These are phyloP conservation scores for Psix sp. DNA, from an alignment of 1,140 invertebrate genomes.

Conservation along the genomic window DNA sequence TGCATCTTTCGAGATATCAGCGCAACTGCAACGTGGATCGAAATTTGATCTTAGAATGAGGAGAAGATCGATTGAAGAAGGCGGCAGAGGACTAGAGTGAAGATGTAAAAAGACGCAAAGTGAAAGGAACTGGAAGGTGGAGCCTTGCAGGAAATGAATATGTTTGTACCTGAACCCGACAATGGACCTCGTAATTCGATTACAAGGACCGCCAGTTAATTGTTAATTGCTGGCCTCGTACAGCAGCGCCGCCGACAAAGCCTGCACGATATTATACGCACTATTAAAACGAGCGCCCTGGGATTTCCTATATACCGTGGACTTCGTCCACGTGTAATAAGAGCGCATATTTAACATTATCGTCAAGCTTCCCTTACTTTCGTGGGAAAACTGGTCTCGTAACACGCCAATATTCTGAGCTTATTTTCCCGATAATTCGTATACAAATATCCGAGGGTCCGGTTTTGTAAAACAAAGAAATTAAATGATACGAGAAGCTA, in stretches of 20 bases:
- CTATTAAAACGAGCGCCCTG: constrained; percentile 60
- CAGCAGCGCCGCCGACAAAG: constrained; percentile 74
- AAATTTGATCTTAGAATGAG: constrained; percentile 70
- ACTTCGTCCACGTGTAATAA: constrained; percentile 52
- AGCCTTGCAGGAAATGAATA: constrained; percentile 72
- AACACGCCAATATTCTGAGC: background rate
- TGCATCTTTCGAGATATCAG: constrained; percentile 66
- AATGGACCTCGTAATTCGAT: constrained; percentile 76
- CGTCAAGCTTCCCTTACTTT: constrained; percentile 34
- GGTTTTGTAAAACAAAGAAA: no score
- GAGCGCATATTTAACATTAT: constrained; percentile 59
- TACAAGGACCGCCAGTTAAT: constrained; percentile 78
- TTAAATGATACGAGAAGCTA: no score
- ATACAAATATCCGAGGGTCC: no score
- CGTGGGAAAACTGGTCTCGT: constrained; percentile 34
- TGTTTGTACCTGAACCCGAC: constrained; percentile 76
- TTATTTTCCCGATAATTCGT: constrained; percentile 12
- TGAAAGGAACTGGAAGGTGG: constrained; percentile 52
- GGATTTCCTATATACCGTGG: constrained; percentile 52
- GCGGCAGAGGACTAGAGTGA: constrained; percentile 25
- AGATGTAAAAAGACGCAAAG: constrained; percentile 57
- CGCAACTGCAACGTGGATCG: constrained; percentile 66
- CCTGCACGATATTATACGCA: constrained; percentile 62
- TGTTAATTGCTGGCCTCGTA: constrained; percentile 75
- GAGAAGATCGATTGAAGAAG: constrained; percentile 47